Percentiles rank a stretch among this genome's conserved stretches.
Conservation (phyloP, 2,888 invertebrate species). For the Notocelia uddmanniana region DNA sequence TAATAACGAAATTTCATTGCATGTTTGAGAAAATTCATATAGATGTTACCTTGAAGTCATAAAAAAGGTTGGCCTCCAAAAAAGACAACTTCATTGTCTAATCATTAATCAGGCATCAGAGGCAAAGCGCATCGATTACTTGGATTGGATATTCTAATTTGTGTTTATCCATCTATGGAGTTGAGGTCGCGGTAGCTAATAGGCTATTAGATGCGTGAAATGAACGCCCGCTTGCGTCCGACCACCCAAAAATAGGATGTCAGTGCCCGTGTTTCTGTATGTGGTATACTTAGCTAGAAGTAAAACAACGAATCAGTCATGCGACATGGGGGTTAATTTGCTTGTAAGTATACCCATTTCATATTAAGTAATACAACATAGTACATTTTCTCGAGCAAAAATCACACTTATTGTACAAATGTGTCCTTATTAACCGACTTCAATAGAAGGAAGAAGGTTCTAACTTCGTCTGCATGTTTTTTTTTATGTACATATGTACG, state of each 20-base stretch:
- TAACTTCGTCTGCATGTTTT: no score
- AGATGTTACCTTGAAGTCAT: constrained; percentile 2
- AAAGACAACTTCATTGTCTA: constrained; percentile 49
- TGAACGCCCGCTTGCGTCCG: constrained; percentile 63
- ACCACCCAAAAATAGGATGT: constrained; percentile 75
- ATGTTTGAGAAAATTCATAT: not conserved
- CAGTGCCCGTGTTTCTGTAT: not conserved
- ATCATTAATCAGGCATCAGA: constrained; percentile 53
- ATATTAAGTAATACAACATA: no score
- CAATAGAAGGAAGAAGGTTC: no score
- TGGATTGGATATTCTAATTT: constrained; percentile 53
- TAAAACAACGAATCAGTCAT: not conserved
- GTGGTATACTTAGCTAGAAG: not conserved
- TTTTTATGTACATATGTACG: no score
- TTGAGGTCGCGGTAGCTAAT: constrained; percentile 53
- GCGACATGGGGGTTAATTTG: not conserved
- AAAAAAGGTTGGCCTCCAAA: constrained; percentile 36
- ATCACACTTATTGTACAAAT: no score
- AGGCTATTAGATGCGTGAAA: constrained; percentile 75
- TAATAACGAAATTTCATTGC: no score
- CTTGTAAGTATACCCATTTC: no score
- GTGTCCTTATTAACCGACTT: no score
- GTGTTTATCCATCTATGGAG: constrained; percentile 59
- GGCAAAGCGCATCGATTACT: constrained; percentile 52
- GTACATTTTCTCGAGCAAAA: no score